Evolutionary conservation across 2,797 vertebrate species (phyloP).

Genomic region (Urocyon cinereoargenteus): DNA sequence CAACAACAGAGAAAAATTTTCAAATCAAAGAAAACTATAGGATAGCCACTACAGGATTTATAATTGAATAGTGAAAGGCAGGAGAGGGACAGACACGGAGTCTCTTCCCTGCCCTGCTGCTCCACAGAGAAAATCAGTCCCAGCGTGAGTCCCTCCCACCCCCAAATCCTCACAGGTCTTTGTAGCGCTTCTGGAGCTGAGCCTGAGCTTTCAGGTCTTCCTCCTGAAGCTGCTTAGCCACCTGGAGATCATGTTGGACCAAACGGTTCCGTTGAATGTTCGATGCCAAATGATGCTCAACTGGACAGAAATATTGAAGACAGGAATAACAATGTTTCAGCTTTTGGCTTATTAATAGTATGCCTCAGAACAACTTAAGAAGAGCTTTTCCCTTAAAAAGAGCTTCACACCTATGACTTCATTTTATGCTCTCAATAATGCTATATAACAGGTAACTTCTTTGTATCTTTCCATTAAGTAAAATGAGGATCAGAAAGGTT

Average conservation of each 20-base stretch:
- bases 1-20: not conserved
- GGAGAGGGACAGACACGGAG: not conserved
- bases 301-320: conserved; percentile 85
- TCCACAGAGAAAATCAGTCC: not conserved
- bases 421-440: not conserved
- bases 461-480: not conserved
- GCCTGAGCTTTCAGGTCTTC: conserved; percentile 94
- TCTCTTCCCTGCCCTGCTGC: not conserved
- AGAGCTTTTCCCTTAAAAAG: not conserved
- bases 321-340: not conserved
- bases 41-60: not conserved
- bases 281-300: conserved; percentile 98
- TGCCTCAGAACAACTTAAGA: not conserved
- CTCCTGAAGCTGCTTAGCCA: conserved; percentile 97
- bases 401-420: not conserved
- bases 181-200: conserved; percentile 90
- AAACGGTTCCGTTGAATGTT: conserved; percentile 97
- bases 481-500: conserved; percentile 11
- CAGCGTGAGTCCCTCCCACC: not conserved
- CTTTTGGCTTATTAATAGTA: not conserved
- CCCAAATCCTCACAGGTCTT: conserved; percentile 91
- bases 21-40: not conserved
- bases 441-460: not conserved
- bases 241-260: conserved; percentile 95
- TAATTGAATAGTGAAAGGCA: not conserved